Conservation (phyloP, 2,113 vertebrate species). For the Festucalex cinctus region DNA sequence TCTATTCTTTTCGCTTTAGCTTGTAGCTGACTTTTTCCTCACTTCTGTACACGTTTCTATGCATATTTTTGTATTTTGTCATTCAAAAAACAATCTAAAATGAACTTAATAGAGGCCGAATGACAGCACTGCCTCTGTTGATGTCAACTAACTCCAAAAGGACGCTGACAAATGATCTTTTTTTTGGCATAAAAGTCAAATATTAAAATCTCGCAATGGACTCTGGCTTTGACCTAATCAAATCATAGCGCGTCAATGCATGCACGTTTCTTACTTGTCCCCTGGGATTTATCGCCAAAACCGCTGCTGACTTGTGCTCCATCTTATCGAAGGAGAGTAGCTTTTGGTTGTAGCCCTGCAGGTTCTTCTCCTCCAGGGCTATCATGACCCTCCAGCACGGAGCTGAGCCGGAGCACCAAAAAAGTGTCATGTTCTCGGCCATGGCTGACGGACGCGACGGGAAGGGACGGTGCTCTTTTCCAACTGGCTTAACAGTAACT, state of each 20-base stretch:
- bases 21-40: no score
- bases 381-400: constrained; percentile 76
- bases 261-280: constrained; percentile 56
- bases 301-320: constrained; percentile 69
- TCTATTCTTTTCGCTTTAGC: no score
- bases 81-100: no score
- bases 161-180: not conserved
- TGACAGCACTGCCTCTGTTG: not conserved
- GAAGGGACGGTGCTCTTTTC: not conserved
- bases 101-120: not conserved
- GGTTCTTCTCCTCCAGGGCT: constrained; percentile 71
- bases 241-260: not conserved
- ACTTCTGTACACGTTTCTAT: no score
- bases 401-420: constrained; percentile 69
- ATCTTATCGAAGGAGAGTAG: constrained; percentile 69
- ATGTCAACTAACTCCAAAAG: not conserved
- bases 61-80: no score
- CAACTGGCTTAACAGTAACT: not conserved
- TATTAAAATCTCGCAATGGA: not conserved
- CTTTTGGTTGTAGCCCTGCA: constrained; percentile 67
- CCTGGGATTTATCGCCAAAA: constrained; percentile 68
- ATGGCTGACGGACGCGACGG: constrained; percentile 38
- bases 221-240: not conserved
- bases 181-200: not conserved
- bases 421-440: constrained; percentile 65